phyloP scores from a whole-genome alignment of 2,888 invertebrate species.

The Leptinotarsa tumamoca region DNA sequence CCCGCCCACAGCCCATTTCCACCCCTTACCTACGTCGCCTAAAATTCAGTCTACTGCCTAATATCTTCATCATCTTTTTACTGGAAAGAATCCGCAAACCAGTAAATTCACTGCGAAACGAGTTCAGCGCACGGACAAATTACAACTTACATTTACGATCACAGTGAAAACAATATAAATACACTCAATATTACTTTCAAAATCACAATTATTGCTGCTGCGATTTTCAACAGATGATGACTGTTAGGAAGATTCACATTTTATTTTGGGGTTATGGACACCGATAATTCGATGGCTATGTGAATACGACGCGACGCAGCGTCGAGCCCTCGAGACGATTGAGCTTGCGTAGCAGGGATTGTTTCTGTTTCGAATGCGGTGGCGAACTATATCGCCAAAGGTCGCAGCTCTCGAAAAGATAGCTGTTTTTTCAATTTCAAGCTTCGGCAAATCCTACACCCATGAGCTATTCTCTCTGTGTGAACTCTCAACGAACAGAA shows the following conservation, averaged over 20 bases:
- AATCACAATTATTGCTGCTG: constrained; percentile 9
- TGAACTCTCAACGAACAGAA: too few species aligned
- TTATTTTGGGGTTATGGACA: constrained; percentile 38
- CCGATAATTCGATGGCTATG: constrained; percentile 22
- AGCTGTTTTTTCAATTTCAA: not conserved
- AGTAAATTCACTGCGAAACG: constrained; percentile 4
- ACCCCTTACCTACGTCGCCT: constrained; percentile 60
- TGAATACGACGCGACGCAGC: constrained; percentile 30
- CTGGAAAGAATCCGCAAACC: constrained; percentile 4
- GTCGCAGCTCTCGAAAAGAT: constrained; percentile 2
- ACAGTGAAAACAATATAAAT: constrained; percentile 3
- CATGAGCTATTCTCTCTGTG: not conserved
- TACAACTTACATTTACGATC: constrained; percentile 13
- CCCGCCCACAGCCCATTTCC: not conserved
- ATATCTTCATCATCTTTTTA: constrained; percentile 57
- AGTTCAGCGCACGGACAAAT: not conserved
- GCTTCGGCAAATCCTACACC: not conserved
- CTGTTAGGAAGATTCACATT: constrained; percentile 33
- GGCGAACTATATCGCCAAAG: constrained; percentile 24
- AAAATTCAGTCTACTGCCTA: constrained; percentile 59
- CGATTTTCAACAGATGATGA: constrained; percentile 5
- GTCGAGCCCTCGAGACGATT: constrained; percentile 12
- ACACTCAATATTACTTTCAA: not conserved
- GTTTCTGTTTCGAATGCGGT: constrained; percentile 26
- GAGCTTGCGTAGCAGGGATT: constrained; percentile 33